Conservation (phyloP, 2,797 vertebrate species). For the Microhierax caerulescens region DNA sequence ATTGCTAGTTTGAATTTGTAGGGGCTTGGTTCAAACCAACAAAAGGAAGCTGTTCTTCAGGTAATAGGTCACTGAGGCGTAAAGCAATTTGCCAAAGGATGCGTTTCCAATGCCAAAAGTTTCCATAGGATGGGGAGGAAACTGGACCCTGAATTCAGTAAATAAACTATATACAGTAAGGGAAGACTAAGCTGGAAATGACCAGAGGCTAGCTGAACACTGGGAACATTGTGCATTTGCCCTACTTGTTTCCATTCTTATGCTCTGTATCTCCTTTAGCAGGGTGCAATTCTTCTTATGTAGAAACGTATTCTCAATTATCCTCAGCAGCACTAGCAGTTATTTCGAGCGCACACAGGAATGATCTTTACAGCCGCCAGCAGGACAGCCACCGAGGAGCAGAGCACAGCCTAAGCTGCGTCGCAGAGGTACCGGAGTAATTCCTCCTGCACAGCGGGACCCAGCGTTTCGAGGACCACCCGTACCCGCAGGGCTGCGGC, state of each 20-base stretch:
- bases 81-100: neutral
- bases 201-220: neutral
- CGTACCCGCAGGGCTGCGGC: neutral
- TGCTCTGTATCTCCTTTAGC: neutral
- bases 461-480: neutral
- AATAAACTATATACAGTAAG: accelerated
- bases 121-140: neutral
- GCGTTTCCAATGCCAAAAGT: neutral
- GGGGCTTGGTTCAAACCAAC: neutral
- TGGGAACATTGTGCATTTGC: accelerated
- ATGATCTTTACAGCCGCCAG: accelerated
- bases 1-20: neutral
- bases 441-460: accelerated
- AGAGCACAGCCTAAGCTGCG: accelerated
- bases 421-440: accelerated
- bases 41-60: neutral
- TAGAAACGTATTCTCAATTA: accelerated
- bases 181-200: neutral
- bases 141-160: neutral
- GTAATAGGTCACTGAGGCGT: accelerated
- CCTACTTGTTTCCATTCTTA: neutral
- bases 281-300: accelerated
- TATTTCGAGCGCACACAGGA: accelerated
- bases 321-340: accelerated
- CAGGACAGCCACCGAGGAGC: neutral